phyloP scores from a whole-genome alignment of 1,140 invertebrate species.

The Oscheius sp. region DNA sequence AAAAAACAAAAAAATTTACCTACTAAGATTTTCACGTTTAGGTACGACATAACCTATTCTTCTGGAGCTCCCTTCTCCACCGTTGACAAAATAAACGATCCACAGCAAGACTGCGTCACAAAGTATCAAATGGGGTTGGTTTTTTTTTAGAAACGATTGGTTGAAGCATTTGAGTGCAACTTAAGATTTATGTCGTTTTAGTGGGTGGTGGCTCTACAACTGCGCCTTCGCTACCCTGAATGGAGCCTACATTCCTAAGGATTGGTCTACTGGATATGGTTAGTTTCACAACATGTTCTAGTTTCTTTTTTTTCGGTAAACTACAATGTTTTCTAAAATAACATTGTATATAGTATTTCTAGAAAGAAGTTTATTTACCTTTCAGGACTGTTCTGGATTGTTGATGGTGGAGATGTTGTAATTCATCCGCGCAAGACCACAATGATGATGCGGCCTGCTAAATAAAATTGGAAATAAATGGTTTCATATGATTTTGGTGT shows the following conservation, averaged over 20 bases:
- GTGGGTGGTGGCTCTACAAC: conserved; percentile 28
- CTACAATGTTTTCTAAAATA: no score
- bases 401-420: conserved; percentile 7
- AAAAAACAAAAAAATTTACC: no score
- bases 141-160: background rate
- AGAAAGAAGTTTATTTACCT: background rate
- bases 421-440: conserved; percentile 8
- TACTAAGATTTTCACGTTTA: no score
- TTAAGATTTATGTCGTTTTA: background rate
- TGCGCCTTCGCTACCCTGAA: conserved; percentile 27
- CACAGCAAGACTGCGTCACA: conserved; percentile 14
- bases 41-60: conserved; percentile 21
- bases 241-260: conserved; percentile 22
- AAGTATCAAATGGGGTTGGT: conserved; percentile 29
- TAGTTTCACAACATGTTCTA: background rate
- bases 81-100: conserved; percentile 19
- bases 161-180: background rate
- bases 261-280: conserved; percentile 31
- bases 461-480: background rate
- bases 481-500: no score
- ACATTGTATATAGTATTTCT: no score
- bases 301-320: no score
- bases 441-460: background rate
- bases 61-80: conserved; percentile 26
- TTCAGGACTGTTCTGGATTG: conserved; percentile 26